phyloP scores from a whole-genome alignment of 2,797 vertebrate species.

The Dryobates pubescens region DNA sequence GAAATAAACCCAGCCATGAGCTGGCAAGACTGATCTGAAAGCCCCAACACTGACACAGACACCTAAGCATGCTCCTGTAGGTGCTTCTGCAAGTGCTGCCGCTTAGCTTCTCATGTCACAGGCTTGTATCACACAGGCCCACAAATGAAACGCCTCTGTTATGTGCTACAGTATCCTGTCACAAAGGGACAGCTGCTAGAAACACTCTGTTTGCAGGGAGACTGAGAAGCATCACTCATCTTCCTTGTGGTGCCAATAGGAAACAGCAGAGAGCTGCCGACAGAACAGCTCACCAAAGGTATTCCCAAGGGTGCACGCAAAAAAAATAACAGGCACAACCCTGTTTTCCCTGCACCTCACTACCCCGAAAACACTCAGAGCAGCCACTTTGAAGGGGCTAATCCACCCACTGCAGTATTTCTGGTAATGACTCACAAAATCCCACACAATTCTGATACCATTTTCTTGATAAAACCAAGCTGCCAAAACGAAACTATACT shows the following conservation, averaged over 20 bases:
- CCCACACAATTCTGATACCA: slow-evolving; percentile 10
- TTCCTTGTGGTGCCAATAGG: not conserved
- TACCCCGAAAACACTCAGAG: not conserved
- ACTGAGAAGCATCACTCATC: not conserved
- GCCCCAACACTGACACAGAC: not conserved
- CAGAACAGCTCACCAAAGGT: not conserved
- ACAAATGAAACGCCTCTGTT: rapidly evolving
- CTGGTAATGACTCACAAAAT: slow-evolving; percentile 46
- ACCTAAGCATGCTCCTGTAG: not conserved
- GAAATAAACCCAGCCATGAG: slow-evolving; percentile 55
- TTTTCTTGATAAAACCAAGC: slow-evolving; percentile 36
- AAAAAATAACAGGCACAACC: not conserved
- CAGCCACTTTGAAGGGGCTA: not conserved
- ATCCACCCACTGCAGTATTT: slow-evolving; percentile 29
- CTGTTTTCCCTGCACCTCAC: slow-evolving; percentile 18
- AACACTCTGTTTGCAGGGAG: not conserved
- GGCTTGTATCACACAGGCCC: not conserved
- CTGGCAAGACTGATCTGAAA: slow-evolving; percentile 46
- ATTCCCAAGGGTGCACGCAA: not conserved
- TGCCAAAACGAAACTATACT: slow-evolving; percentile 25
- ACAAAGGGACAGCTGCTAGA: rapidly evolving
- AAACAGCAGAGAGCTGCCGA: not conserved
- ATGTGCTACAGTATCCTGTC: not conserved
- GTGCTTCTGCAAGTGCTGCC: not conserved
- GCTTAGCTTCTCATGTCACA: not conserved